phyloP scores from a whole-genome alignment of 2,888 invertebrate species.

The Sesamia inferens region DNA sequence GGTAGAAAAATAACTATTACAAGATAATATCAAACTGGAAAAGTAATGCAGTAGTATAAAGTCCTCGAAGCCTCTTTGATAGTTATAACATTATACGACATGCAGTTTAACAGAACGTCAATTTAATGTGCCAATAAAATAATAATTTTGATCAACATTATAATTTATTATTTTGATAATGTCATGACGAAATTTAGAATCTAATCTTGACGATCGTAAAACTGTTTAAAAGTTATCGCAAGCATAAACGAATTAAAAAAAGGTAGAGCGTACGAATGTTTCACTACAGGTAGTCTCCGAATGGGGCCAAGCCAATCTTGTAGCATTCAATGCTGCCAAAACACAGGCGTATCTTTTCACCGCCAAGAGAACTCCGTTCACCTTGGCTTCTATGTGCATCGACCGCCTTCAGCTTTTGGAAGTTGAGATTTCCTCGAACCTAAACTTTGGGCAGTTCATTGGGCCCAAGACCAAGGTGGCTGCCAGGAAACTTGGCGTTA shows the following conservation, averaged over 20 bases:
- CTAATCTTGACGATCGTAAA: neutral
- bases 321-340: no score
- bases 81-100: neutral
- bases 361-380: no score
- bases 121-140: neutral
- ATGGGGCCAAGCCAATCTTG: no score
- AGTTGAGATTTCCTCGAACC: no score
- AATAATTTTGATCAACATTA: neutral
- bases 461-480: no score
- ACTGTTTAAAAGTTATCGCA: neutral
- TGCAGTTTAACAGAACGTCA: neutral
- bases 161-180: neutral
- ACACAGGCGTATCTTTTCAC: no score
- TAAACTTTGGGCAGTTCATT: no score
- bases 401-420: no score
- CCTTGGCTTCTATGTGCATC: no score
- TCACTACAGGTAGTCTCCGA: no score
- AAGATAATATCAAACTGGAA: neutral
- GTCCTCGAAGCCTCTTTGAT: neutral
- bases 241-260: constrained; percentile 1
- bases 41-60: neutral
- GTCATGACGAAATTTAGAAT: constrained; percentile 7
- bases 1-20: neutral
- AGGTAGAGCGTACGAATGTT: no score
- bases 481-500: no score